Evolutionary conservation across 2,113 vertebrate genomes (phyloP), one percentile per base, ranked within the genome.

Genomic region (Uria aalge): DNA sequence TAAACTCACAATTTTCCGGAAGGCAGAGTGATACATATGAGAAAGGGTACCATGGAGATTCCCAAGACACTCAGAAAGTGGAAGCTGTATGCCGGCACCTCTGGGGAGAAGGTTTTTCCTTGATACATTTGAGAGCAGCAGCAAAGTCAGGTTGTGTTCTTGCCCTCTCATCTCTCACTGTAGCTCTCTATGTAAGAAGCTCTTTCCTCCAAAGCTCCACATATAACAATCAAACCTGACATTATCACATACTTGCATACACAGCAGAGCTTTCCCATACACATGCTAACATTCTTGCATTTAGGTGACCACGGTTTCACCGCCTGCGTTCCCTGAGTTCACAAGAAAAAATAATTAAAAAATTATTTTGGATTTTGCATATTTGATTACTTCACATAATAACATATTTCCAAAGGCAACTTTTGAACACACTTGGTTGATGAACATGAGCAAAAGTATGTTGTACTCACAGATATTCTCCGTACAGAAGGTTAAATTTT

Each of bases 401-500:
- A 64, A 30, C 1, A 1, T n/a, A 41, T 52, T 90, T 85, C 29
- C 29, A 91, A 79, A 64, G 12, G 8, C 8, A 56, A 7, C 7
- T 76, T 88, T 88, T 75, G 36, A 85, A 64, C 15, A 64, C 0
- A 2, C 66, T 40, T 59, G 3, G 67, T 71, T 41, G 27, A 38
- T 60, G 21, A 91, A 74, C 24, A 80, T 41, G 5, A 84, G 32
- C 5, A 73, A 88, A 92, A 80, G 1, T 11, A 22, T 29, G 12
- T 40, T 36, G 22, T 84, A 30, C 10, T 63, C 41, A 55, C 36
- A 52, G 26, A 59, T 82, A 87, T 48, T 93, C 14, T 91, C 26
- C 43, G 20, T 80, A 9, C 15, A 88, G n/a, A 90, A 95, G 30
- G 36, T 6, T 91, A 67, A 57, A 68, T 74, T 94, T 96, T 96